Evolutionary conservation across 2,113 vertebrate genomes (phyloP).

Genomic region (Trichomycterus rosablanca): DNA sequence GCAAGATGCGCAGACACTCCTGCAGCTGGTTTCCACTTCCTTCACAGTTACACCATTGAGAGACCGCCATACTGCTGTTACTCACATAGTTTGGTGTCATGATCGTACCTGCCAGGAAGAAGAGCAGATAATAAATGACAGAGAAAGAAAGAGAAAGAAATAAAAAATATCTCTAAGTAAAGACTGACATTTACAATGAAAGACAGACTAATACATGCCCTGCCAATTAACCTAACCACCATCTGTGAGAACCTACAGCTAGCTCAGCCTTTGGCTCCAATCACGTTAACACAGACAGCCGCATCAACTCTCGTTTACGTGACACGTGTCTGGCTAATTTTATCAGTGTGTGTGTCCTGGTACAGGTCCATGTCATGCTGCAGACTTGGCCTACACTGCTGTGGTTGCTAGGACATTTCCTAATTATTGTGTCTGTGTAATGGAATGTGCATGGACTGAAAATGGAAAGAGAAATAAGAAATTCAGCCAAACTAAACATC

Average conservation of each 20-base stretch:
- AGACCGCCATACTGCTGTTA: slow-evolving; percentile 78
- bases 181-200: neutral
- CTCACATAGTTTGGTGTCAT: slow-evolving; percentile 95
- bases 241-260: slow-evolving; percentile 30
- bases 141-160: slow-evolving; percentile 1
- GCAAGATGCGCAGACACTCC: slow-evolving; percentile 80
- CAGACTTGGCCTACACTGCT: neutral
- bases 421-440: slow-evolving; percentile 19
- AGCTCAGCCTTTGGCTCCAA: slow-evolving; percentile 25
- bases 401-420: slow-evolving; percentile 6
- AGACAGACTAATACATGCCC: neutral
- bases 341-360: slow-evolving; percentile 16
- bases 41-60: slow-evolving; percentile 87
- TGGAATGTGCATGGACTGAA: neutral
- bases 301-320: slow-evolving; percentile 18
- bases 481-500: slow-evolving; percentile 4
- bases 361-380: slow-evolving; percentile 16
- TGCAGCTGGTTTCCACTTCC: slow-evolving; percentile 88
- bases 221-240: slow-evolving; percentile 22
- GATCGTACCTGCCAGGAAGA: slow-evolving; percentile 72
- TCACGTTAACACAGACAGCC: slow-evolving; percentile 30
- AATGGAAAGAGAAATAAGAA: slow-evolving; percentile 21
- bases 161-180: neutral
- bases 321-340: slow-evolving; percentile 34
- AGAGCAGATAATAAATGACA: neutral